Evolutionary conservation across 1,140 invertebrate genomes (phyloP), one percentile per base, ranked within the genome.

Genomic region (Habropoda laboriosa): DNA sequence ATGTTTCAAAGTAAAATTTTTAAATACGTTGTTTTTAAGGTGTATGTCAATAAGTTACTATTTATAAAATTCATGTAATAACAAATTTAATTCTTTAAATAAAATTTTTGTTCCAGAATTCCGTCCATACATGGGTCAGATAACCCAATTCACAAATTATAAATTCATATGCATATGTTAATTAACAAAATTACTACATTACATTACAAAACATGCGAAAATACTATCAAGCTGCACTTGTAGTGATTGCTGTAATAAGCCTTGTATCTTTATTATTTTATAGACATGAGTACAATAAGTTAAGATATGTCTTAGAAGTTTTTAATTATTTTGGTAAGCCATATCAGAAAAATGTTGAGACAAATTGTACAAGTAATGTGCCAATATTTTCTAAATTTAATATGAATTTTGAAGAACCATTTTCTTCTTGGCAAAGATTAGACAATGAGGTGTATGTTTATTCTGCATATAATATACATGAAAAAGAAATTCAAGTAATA

Each of bases 271-370:
- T 97, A 77, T 90, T 97, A 6, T 94, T 96, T 81, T 97, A 97
- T 87, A 94, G 96, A 57, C 96, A 97, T 87, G 96, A 97, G 87
- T 97, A 97, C 77, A 95, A 96, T 86, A 94, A 95, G 49, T 91
- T 97, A 16, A 93, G 95, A 64, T 96, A 96, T 90, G 96, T 97
- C 4, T 90, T 97, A 13, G 95, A 96, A 93, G 96, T 96, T 8
- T 94, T 97, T 27, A 96, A 96, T 89, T 96, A 96, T 80, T 97
- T 97, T 87, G 96, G 96, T 0, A 94, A 95, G 60, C 94, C 95
- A 16, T 91, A 91, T 42, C 87, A 80, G 35, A 75, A 71, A 24
- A 81, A 66, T 64, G 18, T 49, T 1, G 74, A 81, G 47, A 42
- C 71, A 13, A 89, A 87, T 45, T 90, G 89, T 42, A 87, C 81